Evolutionary conservation across 2,888 invertebrate genomes (phyloP).

Genomic region (Phortica okadai): DNA sequence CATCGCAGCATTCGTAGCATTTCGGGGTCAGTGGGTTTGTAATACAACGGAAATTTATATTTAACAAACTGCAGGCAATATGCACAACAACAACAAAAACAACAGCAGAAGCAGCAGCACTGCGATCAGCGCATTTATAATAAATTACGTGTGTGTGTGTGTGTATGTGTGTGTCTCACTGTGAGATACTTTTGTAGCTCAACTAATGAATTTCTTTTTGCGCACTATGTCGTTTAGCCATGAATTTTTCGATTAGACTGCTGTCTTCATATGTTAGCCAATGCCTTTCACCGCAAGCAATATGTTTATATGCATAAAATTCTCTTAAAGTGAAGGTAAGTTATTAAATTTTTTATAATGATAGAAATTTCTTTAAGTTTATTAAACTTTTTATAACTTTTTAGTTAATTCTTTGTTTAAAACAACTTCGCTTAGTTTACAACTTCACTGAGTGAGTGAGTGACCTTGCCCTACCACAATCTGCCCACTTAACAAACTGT

Average conservation of each 20-base stretch:
- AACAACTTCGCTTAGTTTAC: too few species aligned
- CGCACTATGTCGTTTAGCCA: background rate
- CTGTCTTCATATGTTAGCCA: too few species aligned
- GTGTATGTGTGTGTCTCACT: background rate
- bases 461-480: background rate
- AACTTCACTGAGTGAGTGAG: too few species aligned
- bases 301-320: background rate
- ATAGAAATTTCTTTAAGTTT: too few species aligned
- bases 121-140: background rate
- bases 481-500: too few species aligned
- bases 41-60: constrained; percentile 48
- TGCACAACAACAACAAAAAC: background rate
- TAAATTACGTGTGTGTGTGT: background rate
- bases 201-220: background rate
- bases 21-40: constrained; percentile 54
- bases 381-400: too few species aligned
- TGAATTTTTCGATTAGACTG: constrained; percentile 5
- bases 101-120: background rate
- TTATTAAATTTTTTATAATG: too few species aligned
- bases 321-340: background rate
- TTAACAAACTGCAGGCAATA: background rate
- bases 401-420: too few species aligned
- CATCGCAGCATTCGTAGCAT: constrained; percentile 41
- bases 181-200: background rate
- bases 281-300: constrained; percentile 13